A percentile compares a stretch with the other conserved stretches of the same genome.
These are phyloP conservation scores for Crematogaster levior DNA, from an alignment of 2,888 invertebrate species.

Conservation along the genomic window DNA sequence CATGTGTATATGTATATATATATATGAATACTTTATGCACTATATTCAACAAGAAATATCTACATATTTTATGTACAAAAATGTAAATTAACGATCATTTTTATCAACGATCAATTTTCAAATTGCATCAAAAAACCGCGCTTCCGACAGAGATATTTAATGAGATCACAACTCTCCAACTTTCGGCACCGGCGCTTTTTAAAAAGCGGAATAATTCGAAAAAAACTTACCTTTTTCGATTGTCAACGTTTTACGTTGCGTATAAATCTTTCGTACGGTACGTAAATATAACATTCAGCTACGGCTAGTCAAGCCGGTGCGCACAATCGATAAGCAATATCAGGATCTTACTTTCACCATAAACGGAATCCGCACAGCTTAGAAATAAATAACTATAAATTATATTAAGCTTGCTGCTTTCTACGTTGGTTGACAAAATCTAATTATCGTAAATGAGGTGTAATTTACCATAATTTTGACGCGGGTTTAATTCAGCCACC, in stretches of 20 bases:
- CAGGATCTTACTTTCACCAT: conserved; percentile 38
- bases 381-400: conserved; percentile 24
- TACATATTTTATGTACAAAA: conserved; percentile 66
- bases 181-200: conserved; percentile 31
- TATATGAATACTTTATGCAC: conserved; percentile 38
- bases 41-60: conserved; percentile 63
- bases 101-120: conserved; percentile 28
- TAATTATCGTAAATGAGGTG: background rate
- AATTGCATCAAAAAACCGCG: conserved; percentile 19
- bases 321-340: conserved; percentile 24
- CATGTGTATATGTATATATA: conserved; percentile 1
- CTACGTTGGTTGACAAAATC: background rate
- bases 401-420: conserved; percentile 17
- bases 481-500: background rate
- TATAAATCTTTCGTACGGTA: conserved; percentile 40
- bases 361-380: conserved; percentile 6
- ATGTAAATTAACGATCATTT: conserved; percentile 38
- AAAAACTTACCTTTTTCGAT: conserved; percentile 16
- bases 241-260: conserved; percentile 28
- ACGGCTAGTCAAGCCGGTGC: conserved; percentile 37
- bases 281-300: conserved; percentile 43
- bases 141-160: conserved; percentile 18
- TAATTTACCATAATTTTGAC: conserved; percentile 8
- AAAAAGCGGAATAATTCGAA: conserved; percentile 34
- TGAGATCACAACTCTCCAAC: conserved; percentile 31